Evolutionary conservation across 2,113 vertebrate genomes (phyloP).

Genomic region (Cephalopterus ornatus): DNA sequence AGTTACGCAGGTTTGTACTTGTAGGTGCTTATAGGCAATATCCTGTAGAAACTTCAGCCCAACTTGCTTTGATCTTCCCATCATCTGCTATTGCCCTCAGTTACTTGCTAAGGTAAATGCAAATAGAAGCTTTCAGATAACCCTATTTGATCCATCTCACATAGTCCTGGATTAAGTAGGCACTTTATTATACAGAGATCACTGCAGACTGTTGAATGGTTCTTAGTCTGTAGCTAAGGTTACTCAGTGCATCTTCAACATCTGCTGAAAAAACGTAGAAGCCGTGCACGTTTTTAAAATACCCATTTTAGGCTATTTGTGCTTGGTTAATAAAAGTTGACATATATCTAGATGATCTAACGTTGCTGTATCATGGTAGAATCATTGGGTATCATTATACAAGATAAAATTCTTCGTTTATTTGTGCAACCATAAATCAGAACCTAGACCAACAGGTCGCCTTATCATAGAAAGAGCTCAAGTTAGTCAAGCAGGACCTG

Average conservation of each 20-base stretch:
- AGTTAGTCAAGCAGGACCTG: not conserved
- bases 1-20: not conserved
- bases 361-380: not conserved
- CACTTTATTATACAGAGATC: not conserved
- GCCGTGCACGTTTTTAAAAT: not conserved
- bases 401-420: not conserved
- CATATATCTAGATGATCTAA: not conserved
- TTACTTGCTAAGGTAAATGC: not conserved
- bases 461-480: not conserved
- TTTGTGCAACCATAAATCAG: not conserved
- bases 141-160: not conserved
- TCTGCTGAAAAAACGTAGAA: not conserved
- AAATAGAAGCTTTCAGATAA: not conserved
- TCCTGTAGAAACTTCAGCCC: not conserved
- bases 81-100: not conserved
- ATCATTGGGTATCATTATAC: not conserved
- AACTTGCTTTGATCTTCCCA: not conserved
- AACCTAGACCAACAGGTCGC: not conserved
- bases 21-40: not conserved
- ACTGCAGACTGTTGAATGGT: not conserved
- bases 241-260: not conserved
- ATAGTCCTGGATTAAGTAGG: not conserved
- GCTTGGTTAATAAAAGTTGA: not conserved
- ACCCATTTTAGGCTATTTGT: not conserved
- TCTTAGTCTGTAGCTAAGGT: not conserved